Evolutionary conservation across 2,797 vertebrate species (phyloP).

Genomic region (Takifugu ocellatus): DNA sequence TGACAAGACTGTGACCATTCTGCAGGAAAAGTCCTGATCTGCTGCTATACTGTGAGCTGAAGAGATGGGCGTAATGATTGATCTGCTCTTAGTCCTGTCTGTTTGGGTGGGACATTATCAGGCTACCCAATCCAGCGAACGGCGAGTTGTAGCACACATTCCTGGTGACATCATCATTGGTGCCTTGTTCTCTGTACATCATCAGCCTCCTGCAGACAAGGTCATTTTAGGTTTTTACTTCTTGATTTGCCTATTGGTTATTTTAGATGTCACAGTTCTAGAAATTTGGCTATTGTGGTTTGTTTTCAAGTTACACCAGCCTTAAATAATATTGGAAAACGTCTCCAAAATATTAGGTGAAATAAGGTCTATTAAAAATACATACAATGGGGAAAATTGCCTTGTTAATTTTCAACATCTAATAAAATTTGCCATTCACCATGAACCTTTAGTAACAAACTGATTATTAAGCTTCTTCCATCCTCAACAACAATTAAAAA

Average conservation of each 20-base stretch:
- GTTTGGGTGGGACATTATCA: slow-evolving; percentile 76
- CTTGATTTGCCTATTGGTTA: too few relatives aligned
- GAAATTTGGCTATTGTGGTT: neutral
- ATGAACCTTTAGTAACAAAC: too few relatives aligned
- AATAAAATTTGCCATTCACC: too few relatives aligned
- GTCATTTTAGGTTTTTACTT: slow-evolving; percentile 44
- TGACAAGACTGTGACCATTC: slow-evolving; percentile 41
- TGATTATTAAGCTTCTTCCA: too few relatives aligned
- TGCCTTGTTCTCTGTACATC: slow-evolving; percentile 96
- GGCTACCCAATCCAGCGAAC: slow-evolving; percentile 84
- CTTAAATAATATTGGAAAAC: slow-evolving; percentile 35
- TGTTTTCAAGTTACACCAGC: neutral
- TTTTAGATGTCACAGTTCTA: too few relatives aligned
- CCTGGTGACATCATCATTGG: slow-evolving; percentile 96
- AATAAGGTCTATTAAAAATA: too few relatives aligned
- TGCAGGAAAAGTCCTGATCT: slow-evolving; percentile 12
- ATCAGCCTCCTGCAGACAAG: slow-evolving; percentile 96
- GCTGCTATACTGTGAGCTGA: slow-evolving; percentile 17
- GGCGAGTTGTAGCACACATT: slow-evolving; percentile 91
- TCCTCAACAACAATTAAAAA: too few relatives aligned
- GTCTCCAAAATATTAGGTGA: slow-evolving; percentile 11
- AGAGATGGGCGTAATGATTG: slow-evolving; percentile 62
- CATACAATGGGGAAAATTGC: too few relatives aligned
- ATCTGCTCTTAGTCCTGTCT: slow-evolving; percentile 79
- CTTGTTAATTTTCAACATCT: too few relatives aligned